A percentile compares a stretch with the other conserved stretches of the same genome.
These are phyloP conservation scores for Cirrhinus molitorella DNA, from an alignment of 2,797 vertebrate species.

Conservation along the genomic window DNA sequence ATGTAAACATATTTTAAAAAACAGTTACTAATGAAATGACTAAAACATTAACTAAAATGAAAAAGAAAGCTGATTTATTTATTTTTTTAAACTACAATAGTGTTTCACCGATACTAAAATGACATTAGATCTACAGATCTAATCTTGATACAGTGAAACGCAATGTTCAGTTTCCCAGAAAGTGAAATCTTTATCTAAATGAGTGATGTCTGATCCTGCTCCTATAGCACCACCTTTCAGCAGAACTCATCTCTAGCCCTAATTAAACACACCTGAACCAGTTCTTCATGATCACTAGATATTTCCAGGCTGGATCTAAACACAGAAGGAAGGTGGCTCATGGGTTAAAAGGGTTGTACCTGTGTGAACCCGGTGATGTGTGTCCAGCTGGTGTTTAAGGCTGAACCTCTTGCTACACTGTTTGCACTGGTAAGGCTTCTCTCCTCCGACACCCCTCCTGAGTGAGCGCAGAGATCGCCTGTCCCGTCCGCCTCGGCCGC, in stretches of 20 bases:
- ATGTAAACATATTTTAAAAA: background rate
- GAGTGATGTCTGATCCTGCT: background rate
- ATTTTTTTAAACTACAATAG: no score
- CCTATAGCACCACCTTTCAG: background rate
- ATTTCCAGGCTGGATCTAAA: background rate
- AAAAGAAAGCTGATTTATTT: no score
- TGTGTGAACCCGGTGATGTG: conserved; percentile 87
- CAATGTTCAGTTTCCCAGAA: background rate
- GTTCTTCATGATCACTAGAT: background rate
- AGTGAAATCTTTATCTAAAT: conserved; percentile 4
- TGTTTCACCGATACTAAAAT: no score
- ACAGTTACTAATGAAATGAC: background rate
- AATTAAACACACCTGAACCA: background rate
- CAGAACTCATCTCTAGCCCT: background rate
- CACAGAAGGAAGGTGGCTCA: background rate
- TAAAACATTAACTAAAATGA: background rate
- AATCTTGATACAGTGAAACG: background rate
- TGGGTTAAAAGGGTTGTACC: conserved; percentile 69
- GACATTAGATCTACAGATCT: background rate
- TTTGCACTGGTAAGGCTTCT: conserved; percentile 80
- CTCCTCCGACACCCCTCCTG: conserved; percentile 70
- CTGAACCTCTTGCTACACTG: conserved; percentile 86
- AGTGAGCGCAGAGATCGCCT: conserved; percentile 67
- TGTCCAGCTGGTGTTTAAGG: conserved; percentile 88
- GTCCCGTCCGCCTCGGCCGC: conserved; percentile 60